Percentiles rank a stretch among this genome's conserved stretches.
These are phyloP conservation scores for Uloborus plumipes DNA, from an alignment of 2,888 invertebrate genomes.

Conservation along the genomic window DNA sequence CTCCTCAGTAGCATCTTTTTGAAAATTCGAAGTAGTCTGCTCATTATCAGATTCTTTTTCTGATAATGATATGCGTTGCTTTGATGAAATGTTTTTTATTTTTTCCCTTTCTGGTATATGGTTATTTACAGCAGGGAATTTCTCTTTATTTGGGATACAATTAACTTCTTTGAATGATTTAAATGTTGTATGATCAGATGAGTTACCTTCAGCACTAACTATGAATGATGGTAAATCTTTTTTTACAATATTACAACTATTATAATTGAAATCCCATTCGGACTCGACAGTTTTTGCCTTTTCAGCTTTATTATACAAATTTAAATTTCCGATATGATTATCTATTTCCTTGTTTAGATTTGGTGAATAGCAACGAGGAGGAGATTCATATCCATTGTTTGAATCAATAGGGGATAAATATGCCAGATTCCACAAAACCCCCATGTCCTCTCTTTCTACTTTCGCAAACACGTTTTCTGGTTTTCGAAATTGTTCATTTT, in stretches of 20 bases:
- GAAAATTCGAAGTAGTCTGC: neutral
- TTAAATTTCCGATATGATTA: neutral
- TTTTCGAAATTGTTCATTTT: constrained; percentile 4
- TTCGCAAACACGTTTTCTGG: neutral
- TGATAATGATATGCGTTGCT: neutral
- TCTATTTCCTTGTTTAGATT: neutral
- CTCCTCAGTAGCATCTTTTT: neutral
- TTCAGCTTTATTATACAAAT: neutral
- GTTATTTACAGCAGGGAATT: neutral
- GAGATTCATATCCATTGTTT: neutral
- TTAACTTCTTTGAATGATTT: too few relatives aligned
- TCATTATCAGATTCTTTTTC: neutral
- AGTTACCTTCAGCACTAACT: neutral
- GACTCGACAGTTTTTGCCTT: neutral
- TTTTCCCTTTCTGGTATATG: neutral
- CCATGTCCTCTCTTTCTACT: constrained; percentile 15
- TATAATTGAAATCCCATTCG: neutral
- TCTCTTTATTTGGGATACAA: neutral
- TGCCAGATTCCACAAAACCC: constrained; percentile 17
- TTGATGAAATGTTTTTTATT: neutral
- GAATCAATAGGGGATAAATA: constrained; percentile 9
- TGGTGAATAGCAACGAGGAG: neutral
- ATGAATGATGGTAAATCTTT: neutral
- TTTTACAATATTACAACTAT: neutral
- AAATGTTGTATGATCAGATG: too few relatives aligned